Evolutionary conservation across 2,888 invertebrate genomes (phyloP), one percentile per base, ranked within the genome.

Genomic region (Agonopterix heracliana): DNA sequence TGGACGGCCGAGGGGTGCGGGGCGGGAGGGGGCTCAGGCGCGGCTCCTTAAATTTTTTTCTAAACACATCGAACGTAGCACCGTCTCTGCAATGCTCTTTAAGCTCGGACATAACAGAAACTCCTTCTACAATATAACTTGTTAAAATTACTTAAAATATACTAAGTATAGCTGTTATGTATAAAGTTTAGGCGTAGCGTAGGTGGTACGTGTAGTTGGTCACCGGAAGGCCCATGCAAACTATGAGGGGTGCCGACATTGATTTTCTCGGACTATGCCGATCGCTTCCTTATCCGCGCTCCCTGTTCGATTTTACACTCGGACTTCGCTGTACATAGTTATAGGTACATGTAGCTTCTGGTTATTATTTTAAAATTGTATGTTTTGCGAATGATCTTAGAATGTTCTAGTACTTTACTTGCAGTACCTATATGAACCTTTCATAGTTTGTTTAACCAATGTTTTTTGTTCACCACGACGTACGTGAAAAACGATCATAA

Each of bases 241-340:
- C 86, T 86, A 86, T 83, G 80, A 80, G 81, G 84, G 84, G 83
- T 73, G 78, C 68, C 59, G 68, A 64, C 74, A 87, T 86, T 82
- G 87, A 87, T 87, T 86, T 86, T 82, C 83, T 85, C 79, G 84
- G 82, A 84, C 85, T 75, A 74, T 76, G 74, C 78, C 83, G 82
- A 85, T 85, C 78, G 81, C 81, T 79, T 78, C 80, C 73, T 66
- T 71, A 63, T 69, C 70, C 67, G 65, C 68, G 64, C 63, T 64
- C 66, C 67, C 68, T 67, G 64, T 60, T 57, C 63, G 59, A 68
- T 65, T 73, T 74, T 74, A 73, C 74, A 74, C 74, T 74, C 67
- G 71, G 68, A 64, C 65, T 57, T 59, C 60, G 38, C 38, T 38
- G n/a, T 38, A 38, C 38, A 5, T 38, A 38, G 49, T 43, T 44